Percentiles rank a stretch among this genome's conserved stretches.
These are phyloP conservation scores for Pygocentrus nattereri DNA, from an alignment of 2,797 vertebrate genomes.

Conservation along the genomic window DNA sequence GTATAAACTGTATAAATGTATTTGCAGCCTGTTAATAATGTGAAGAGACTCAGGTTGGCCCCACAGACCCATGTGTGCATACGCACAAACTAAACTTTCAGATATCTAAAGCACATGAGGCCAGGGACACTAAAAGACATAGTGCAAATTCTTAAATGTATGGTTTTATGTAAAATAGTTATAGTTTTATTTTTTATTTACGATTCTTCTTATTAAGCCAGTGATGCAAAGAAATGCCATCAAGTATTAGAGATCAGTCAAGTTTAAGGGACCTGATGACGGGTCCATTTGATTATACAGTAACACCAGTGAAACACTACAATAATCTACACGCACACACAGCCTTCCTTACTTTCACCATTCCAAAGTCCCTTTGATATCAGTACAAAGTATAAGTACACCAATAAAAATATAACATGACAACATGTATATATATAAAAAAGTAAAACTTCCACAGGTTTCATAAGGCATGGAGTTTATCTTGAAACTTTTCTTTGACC, in stretches of 20 bases:
- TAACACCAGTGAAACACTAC: slow-evolving; percentile 81
- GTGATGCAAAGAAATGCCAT: slow-evolving; percentile 75
- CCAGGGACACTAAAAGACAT: slow-evolving; percentile 56
- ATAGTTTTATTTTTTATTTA: slow-evolving; percentile 60
- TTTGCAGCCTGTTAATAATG: slow-evolving; percentile 25
- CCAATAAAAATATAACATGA: slow-evolving; percentile 60
- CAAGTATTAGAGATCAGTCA: slow-evolving; percentile 83
- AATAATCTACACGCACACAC: slow-evolving; percentile 59
- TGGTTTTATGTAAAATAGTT: slow-evolving; percentile 41
- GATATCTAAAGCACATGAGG: slow-evolving; percentile 14
- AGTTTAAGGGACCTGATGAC: slow-evolving; percentile 70
- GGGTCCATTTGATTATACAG: slow-evolving; percentile 75
- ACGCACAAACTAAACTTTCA: not conserved
- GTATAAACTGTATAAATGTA: slow-evolving; percentile 28
- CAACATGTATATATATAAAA: slow-evolving; percentile 49
- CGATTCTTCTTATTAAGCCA: slow-evolving; percentile 66
- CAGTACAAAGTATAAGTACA: slow-evolving; percentile 60
- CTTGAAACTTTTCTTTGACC: slow-evolving; percentile 40
- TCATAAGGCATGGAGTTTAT: slow-evolving; percentile 77
- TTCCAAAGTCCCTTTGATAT: slow-evolving; percentile 60
- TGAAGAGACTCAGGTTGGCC: not conserved
- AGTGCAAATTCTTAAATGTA: slow-evolving; percentile 73
- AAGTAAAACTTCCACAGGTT: slow-evolving; percentile 73
- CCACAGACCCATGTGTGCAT: slow-evolving; percentile 8
- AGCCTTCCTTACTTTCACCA: slow-evolving; percentile 67